Percentiles rank a stretch among this genome's conserved stretches.
These are phyloP conservation scores for Hippocampus comes DNA, from an alignment of 2,113 vertebrate genomes.

Conservation along the genomic window DNA sequence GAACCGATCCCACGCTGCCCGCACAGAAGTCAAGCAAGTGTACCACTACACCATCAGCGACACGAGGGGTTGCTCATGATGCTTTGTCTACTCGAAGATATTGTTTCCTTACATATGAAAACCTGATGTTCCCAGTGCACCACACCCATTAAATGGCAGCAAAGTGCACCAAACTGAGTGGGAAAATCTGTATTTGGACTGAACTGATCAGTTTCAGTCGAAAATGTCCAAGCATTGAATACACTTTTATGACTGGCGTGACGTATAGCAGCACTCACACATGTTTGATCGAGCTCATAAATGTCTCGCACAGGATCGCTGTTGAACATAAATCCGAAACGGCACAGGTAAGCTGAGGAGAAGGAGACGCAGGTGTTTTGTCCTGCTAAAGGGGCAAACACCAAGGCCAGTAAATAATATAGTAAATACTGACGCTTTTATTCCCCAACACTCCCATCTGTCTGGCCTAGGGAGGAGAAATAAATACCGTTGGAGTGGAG, in stretches of 20 bases:
- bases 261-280: constrained; percentile 48
- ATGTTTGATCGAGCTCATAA: constrained; percentile 58
- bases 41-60: no score
- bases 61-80: no score
- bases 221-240: neutral
- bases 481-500: constrained; percentile 45
- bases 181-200: neutral
- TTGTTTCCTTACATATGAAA: no score
- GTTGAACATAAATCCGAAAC: constrained; percentile 48
- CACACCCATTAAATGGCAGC: neutral
- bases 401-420: constrained; percentile 58
- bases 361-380: constrained; percentile 1
- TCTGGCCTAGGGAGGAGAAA: constrained; percentile 48
- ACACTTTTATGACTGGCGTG: constrained; percentile 51
- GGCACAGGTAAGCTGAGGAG: constrained; percentile 25
- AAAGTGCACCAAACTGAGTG: neutral
- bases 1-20: no score
- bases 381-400: constrained; percentile 33
- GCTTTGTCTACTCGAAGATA: no score
- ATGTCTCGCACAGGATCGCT: constrained; percentile 39
- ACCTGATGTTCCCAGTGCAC: no score
- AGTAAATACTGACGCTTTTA: constrained; percentile 62
- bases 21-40: no score
- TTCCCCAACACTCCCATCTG: constrained; percentile 56
- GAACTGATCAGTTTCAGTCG: neutral